These are phyloP conservation scores for Ctena decussata DNA, from an alignment of 2,888 invertebrate genomes.

Conservation along the genomic window DNA sequence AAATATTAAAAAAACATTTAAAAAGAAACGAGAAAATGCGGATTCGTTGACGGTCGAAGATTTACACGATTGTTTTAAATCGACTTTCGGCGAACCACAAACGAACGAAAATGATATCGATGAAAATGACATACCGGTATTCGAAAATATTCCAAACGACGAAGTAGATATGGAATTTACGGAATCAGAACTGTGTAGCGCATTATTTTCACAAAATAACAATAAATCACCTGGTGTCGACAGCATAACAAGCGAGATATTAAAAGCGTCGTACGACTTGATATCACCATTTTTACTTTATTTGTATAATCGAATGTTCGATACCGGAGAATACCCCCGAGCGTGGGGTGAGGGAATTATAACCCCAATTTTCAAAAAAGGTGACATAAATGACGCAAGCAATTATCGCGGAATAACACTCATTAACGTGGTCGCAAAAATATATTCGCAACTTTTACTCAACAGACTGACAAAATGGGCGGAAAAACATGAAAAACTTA, in stretches of 20 bases:
- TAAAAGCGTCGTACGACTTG: slow-evolving; percentile 1
- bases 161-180: not conserved
- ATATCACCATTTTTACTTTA: not conserved
- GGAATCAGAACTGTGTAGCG: not conserved
- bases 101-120: not conserved
- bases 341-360: not conserved
- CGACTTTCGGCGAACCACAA: not conserved
- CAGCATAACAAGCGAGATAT: not conserved
- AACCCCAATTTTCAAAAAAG: too few species aligned
- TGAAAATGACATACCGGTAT: not conserved
- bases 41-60: too few species aligned
- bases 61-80: too few species aligned
- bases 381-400: too few species aligned
- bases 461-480: not conserved
- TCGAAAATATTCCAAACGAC: not conserved
- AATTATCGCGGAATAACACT: slow-evolving; percentile 4
- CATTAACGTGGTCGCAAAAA: not conserved
- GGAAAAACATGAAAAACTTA: not conserved
- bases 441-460: not conserved
- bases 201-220: not conserved
- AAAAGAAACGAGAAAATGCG: too few species aligned
- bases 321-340: not conserved
- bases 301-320: not conserved
- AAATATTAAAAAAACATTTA: too few species aligned
- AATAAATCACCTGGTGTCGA: not conserved